These are phyloP conservation scores for Anoplius nigerrimus DNA, from an alignment of 2,888 invertebrate genomes.

Conservation along the genomic window DNA sequence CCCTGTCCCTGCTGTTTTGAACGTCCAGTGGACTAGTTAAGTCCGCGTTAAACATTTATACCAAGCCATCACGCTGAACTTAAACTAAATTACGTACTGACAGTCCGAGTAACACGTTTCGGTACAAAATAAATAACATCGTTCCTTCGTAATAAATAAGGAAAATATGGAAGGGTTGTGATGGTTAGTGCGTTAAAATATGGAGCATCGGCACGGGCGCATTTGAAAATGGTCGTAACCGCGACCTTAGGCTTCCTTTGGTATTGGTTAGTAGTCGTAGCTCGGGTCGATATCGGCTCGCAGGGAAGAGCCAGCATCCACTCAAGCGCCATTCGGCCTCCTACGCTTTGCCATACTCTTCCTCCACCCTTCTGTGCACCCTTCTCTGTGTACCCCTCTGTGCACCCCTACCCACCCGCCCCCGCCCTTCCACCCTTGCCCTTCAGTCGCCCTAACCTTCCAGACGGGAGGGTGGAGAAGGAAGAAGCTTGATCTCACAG, in stretches of 20 bases:
- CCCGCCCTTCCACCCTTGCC: slow-evolving; percentile 2
- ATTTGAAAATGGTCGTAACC: slow-evolving; percentile 51
- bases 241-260: slow-evolving; percentile 57
- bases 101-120: too few species aligned
- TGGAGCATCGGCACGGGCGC: slow-evolving; percentile 24
- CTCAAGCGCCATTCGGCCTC: slow-evolving; percentile 50
- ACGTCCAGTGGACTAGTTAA: too few species aligned
- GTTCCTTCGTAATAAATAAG: too few species aligned
- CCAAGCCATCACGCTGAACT: too few species aligned
- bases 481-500: slow-evolving; percentile 5
- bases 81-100: too few species aligned
- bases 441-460: slow-evolving; percentile 19
- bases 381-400: slow-evolving; percentile 15
- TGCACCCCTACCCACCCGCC: slow-evolving; percentile 10
- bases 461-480: slow-evolving; percentile 23
- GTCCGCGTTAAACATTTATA: too few species aligned
- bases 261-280: slow-evolving; percentile 55
- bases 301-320: slow-evolving; percentile 55
- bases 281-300: slow-evolving; percentile 63
- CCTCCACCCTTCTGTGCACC: slow-evolving; percentile 8
- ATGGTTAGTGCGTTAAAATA: too few species aligned
- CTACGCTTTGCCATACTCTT: slow-evolving; percentile 29
- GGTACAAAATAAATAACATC: too few species aligned
- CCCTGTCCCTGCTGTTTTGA: too few species aligned
- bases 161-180: too few species aligned